Conservation (phyloP, 1,140 invertebrate genomes). For the Drosophila pseudoobscura region DNA sequence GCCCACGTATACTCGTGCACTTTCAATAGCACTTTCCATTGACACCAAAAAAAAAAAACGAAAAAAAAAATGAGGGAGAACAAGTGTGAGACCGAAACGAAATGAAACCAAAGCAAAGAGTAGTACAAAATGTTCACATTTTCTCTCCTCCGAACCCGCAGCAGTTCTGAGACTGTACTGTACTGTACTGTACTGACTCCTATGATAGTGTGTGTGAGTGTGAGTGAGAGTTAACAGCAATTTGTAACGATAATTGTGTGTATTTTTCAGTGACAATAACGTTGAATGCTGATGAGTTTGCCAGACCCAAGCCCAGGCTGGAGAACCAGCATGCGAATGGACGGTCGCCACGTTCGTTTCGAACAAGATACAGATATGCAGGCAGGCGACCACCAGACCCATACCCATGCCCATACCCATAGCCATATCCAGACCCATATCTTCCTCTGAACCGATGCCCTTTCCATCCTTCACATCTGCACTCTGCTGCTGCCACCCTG, state of each 20-base stretch:
- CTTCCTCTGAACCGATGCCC: no score
- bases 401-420: no score
- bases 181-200: neutral
- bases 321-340: conserved; percentile 42
- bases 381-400: neutral
- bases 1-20: conserved; percentile 45
- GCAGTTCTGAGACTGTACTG: neutral
- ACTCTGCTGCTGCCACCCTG: no score
- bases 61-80: conserved; percentile 17
- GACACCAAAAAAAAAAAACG: conserved; percentile 52
- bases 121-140: conserved; percentile 55
- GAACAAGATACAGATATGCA: conserved; percentile 24
- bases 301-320: conserved; percentile 13
- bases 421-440: no score
- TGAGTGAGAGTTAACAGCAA: conserved; percentile 72
- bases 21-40: conserved; percentile 73
- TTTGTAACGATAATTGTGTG: conserved; percentile 77
- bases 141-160: conserved; percentile 10
- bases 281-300: conserved; percentile 76
- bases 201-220: neutral
- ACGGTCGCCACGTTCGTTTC: conserved; percentile 20
- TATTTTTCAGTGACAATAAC: conserved; percentile 77
- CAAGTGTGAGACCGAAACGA: conserved; percentile 9
- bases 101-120: conserved; percentile 26
- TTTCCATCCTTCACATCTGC: no score